Evolutionary conservation across 2,888 invertebrate species (phyloP).

Genomic region (Drosophila atripex): DNA sequence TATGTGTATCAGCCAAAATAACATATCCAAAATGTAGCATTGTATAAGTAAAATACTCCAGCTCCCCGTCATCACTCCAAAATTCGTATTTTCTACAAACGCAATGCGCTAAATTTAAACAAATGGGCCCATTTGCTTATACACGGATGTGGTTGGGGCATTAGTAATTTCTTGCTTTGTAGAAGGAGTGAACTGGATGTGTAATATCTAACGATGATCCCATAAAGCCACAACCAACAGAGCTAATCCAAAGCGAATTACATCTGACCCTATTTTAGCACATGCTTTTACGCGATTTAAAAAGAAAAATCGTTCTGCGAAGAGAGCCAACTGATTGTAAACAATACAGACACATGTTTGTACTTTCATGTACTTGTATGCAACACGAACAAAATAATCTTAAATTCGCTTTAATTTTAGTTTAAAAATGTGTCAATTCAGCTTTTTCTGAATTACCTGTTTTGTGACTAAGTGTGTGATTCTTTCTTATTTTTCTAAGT

Average conservation of each 20-base stretch:
- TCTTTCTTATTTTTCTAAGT: neutral
- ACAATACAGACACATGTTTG: constrained; percentile 31
- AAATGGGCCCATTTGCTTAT: constrained; percentile 58
- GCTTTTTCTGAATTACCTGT: neutral
- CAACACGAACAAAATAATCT: constrained; percentile 26
- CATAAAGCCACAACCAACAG: neutral
- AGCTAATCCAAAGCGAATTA: constrained; percentile 5
- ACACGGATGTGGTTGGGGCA: neutral
- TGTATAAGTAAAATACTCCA: constrained; percentile 1
- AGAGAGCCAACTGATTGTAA: constrained; percentile 27
- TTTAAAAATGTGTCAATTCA: constrained; percentile 21
- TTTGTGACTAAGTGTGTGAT: constrained; percentile 1
- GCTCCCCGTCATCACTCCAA: constrained; percentile 31
- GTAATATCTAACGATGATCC: constrained; percentile 6
- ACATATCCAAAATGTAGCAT: neutral
- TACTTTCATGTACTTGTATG: constrained; percentile 2
- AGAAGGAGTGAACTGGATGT: constrained; percentile 15
- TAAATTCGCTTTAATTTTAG: constrained; percentile 23
- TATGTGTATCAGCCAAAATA: neutral
- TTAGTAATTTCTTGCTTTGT: constrained; percentile 4
- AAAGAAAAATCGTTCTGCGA: constrained; percentile 4
- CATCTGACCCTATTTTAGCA: constrained; percentile 29
- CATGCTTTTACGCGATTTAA: constrained; percentile 18
- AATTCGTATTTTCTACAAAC: constrained; percentile 68
- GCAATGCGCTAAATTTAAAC: constrained; percentile 73